A percentile compares a stretch with the other conserved stretches of the same genome.
phyloP scores from a whole-genome alignment of 2,113 vertebrate species.

The Chloebia gouldiae region DNA sequence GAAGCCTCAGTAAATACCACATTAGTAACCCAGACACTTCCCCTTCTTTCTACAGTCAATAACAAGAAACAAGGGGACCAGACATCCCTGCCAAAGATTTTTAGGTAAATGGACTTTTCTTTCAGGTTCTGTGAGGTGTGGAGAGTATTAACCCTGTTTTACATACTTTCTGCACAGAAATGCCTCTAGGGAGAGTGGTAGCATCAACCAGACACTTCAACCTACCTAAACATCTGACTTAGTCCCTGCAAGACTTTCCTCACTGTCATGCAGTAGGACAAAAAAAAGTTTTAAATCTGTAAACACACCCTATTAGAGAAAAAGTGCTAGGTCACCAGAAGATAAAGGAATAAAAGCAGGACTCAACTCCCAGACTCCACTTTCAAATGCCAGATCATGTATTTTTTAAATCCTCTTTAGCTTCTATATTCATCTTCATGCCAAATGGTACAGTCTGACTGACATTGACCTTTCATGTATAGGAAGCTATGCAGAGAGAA shows the following conservation, averaged over 20 bases:
- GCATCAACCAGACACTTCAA: background rate
- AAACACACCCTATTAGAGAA: background rate
- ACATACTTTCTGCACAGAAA: background rate
- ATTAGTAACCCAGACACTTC: background rate
- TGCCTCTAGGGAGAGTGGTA: background rate
- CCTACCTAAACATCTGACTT: background rate
- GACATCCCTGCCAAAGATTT: background rate
- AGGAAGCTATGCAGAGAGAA: slow-evolving; percentile 3
- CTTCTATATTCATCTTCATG: slow-evolving; percentile 54
- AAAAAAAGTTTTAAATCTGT: background rate
- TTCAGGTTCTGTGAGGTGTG: background rate
- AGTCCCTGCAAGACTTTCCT: background rate
- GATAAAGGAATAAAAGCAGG: slow-evolving; percentile 12
- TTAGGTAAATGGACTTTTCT: background rate
- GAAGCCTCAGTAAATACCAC: background rate
- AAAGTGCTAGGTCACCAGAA: background rate
- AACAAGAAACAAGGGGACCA: background rate
- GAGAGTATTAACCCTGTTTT: background rate
- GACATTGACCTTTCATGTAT: slow-evolving; percentile 40
- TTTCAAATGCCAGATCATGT: slow-evolving; percentile 51
- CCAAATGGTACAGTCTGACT: slow-evolving; percentile 33
- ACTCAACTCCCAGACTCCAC: background rate
- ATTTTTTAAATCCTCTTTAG: slow-evolving; percentile 65
- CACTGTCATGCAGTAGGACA: background rate
- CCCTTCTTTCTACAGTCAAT: background rate